Evolutionary conservation across 1,140 invertebrate genomes (phyloP).

Genomic region (Vanessa tameamea): DNA sequence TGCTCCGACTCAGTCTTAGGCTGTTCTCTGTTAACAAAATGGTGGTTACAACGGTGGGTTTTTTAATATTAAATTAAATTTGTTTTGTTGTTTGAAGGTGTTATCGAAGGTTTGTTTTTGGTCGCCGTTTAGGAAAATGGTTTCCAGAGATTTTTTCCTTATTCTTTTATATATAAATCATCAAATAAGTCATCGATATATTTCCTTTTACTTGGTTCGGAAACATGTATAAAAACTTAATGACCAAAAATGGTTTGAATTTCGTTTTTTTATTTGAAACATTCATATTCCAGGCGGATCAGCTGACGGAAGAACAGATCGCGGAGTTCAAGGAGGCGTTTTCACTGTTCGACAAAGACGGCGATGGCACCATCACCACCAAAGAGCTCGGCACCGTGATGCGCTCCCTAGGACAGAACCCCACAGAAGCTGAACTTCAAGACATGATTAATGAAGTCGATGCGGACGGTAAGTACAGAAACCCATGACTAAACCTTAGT

Average conservation of each 20-base stretch:
- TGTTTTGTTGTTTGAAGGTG: too few relatives aligned
- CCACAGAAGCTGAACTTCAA: conserved; percentile 99
- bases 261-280: not conserved
- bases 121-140: not conserved
- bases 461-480: conserved; percentile 92
- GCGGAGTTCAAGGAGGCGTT: conserved; percentile 99
- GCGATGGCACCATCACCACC: conserved; percentile 99
- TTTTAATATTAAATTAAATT: not conserved
- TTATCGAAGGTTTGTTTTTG: too few relatives aligned
- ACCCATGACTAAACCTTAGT: not conserved
- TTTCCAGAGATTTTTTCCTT: not conserved
- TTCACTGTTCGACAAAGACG: conserved; percentile 99
- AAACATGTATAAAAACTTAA: not conserved
- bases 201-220: not conserved
- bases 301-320: conserved; percentile 98
- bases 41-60: conserved; percentile 67
- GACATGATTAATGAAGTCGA: conserved; percentile 99
- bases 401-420: conserved; percentile 99
- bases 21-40: conserved; percentile 48
- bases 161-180: not conserved
- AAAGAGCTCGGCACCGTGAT: conserved; percentile 99
- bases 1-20: conserved; percentile 35
- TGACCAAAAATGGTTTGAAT: too few relatives aligned
- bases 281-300: conserved; percentile 89
- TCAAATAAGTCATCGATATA: not conserved